Percentiles rank a stretch among this genome's conserved stretches.
Conservation (phyloP, 2,888 invertebrate genomes). For the Microdon myrmicae region DNA sequence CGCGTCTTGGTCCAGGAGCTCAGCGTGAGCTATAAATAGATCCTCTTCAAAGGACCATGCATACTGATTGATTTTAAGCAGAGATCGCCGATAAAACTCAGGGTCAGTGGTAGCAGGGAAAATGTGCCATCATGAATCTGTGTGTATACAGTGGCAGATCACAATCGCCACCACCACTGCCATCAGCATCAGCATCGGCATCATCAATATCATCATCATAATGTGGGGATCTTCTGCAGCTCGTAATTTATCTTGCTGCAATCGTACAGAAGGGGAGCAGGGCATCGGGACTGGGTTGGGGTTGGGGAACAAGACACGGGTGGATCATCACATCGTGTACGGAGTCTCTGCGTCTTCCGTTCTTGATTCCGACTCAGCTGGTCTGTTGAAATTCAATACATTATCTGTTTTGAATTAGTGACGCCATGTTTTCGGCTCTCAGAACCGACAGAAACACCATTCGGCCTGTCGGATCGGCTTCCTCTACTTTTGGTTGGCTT, state of each 20-base stretch:
- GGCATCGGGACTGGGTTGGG: not conserved
- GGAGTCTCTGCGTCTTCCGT: constrained; percentile 30
- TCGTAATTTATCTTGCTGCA: constrained; percentile 43
- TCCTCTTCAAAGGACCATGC: not conserved
- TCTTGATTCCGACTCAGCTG: constrained; percentile 27
- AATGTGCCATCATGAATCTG: constrained; percentile 31
- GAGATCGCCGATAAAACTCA: constrained; percentile 10
- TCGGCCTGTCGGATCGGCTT: constrained; percentile 30
- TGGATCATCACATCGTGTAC: constrained; percentile 4
- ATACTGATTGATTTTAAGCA: constrained; percentile 16
- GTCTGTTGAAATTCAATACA: constrained; percentile 52
- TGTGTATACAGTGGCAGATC: constrained; percentile 2
- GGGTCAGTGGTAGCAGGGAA: constrained; percentile 21
- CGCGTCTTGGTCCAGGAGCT: too few species aligned
- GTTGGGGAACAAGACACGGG: not conserved
- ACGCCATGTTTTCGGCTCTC: constrained; percentile 51
- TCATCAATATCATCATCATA: constrained; percentile 24
- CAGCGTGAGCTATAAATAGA: too few species aligned
- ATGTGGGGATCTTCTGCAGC: constrained; percentile 34
- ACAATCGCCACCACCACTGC: constrained; percentile 24
- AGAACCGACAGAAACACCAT: constrained; percentile 48
- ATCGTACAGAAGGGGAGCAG: constrained; percentile 20
- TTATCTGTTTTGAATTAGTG: constrained; percentile 55
- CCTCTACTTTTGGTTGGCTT: constrained; percentile 7
- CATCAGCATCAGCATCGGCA: not conserved